Percentiles rank a stretch among this genome's conserved stretches.
Evolutionary conservation across 2,797 vertebrate species (phyloP).

Genomic region (Melanotaenia nigrans): DNA sequence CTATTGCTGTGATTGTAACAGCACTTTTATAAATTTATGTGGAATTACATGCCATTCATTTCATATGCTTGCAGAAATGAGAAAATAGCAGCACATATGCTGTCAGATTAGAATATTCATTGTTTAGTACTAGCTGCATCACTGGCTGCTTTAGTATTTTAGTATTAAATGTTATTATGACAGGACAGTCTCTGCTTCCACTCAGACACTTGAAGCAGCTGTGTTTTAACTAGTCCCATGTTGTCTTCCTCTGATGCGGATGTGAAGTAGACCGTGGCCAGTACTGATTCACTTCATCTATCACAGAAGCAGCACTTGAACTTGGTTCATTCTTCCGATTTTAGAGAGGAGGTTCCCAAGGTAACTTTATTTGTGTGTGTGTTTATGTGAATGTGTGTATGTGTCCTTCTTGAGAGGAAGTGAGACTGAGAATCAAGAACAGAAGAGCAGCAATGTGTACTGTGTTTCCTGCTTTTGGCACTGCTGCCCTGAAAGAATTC

Average conservation of each 20-base stretch:
- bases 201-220: constrained; percentile 35
- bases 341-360: constrained; percentile 36
- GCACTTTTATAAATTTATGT: background rate
- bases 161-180: constrained; percentile 6
- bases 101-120: background rate
- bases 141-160: background rate
- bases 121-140: background rate
- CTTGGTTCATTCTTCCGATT: constrained; percentile 23
- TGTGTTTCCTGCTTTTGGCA: constrained; percentile 74
- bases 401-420: constrained; percentile 67
- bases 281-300: constrained; percentile 59
- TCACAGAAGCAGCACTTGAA: constrained; percentile 51
- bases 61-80: background rate
- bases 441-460: constrained; percentile 58
- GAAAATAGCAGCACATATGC: background rate
- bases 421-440: constrained; percentile 62
- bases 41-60: background rate
- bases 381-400: constrained; percentile 14
- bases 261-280: constrained; percentile 51
- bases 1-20: background rate
- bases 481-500: constrained; percentile 68
- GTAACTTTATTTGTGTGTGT: constrained; percentile 35
- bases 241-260: constrained; percentile 44
- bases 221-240: constrained; percentile 50
- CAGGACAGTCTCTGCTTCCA: constrained; percentile 17